Evolutionary conservation across 2,113 vertebrate species (phyloP).

Genomic region (Lutjanus erythropterus): DNA sequence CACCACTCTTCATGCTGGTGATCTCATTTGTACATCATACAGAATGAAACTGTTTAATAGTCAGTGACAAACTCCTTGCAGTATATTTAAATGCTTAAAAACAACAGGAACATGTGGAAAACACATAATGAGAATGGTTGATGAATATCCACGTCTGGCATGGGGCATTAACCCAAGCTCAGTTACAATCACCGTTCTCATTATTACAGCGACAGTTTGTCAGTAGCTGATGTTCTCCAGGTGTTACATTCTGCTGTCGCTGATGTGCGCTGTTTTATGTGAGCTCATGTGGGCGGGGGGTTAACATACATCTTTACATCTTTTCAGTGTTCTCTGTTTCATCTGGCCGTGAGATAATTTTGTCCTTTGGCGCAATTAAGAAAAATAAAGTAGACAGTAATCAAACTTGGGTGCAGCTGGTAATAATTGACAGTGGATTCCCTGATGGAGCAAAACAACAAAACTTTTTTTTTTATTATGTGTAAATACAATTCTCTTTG

Average conservation of each 20-base stretch:
- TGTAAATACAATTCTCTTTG: conserved; percentile 33
- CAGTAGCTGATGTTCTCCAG: neutral
- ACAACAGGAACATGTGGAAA: neutral
- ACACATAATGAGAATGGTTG: neutral
- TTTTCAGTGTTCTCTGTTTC: neutral
- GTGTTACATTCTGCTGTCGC: neutral
- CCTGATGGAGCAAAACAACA: neutral
- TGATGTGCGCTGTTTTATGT: neutral
- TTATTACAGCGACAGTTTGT: neutral
- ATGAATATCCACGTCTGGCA: too few species aligned
- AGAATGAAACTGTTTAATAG: too few species aligned
- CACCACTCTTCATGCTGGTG: too few species aligned
- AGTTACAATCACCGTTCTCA: neutral
- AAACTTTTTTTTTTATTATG: conserved; percentile 9
- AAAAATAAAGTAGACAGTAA: conserved; percentile 12
- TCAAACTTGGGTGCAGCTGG: conserved; percentile 44
- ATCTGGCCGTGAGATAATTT: neutral
- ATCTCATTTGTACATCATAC: too few species aligned
- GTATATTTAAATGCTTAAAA: neutral
- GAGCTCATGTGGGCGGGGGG: neutral
- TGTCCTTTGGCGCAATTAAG: too few species aligned
- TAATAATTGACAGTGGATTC: conserved; percentile 40
- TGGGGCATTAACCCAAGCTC: neutral
- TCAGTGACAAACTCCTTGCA: too few species aligned
- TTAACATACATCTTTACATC: neutral